Base-by-base conservation (phyloP, 2,113 vertebrate species). In the Anser brachyrhynchus region DNA sequence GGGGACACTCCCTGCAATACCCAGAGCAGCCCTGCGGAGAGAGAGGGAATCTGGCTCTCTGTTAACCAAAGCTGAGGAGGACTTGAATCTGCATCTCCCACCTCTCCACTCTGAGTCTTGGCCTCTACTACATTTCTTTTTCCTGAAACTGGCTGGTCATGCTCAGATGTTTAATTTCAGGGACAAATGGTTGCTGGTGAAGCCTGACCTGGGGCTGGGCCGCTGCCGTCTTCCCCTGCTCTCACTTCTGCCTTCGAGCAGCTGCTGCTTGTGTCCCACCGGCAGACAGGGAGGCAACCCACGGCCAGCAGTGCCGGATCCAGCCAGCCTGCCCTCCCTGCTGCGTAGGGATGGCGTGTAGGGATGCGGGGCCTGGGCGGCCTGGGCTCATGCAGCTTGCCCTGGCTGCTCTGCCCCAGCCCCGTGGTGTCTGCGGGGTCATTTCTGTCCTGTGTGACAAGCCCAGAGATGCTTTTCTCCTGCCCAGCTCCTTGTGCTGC, bases 401-500 rank as follows among this genome's bases (percentile, higher is more conserved):
- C 46, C 46, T 49, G 46, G 46, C 33, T 89, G 66, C 74, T 61
- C 51, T 71, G 73, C 22, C 65, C 35, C 33, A 17, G 57, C 41
- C 46, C 23, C 35, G 64, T 26, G 18, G 64, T 41, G 37, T 52
- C 62, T 49, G 39, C 9, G 2, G 70, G 13, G 61, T 33, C 65
- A 43, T 65, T 84, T 81, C 70, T 75, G 2, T 9, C n/a, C 44
- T 29, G n/a, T 33, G 76, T 43, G 37, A 59, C n/a, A 52, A 54
- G 41, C 25, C 41, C 35, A 11, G 41, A 76, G n/a, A 31, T 33
- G 80, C 46, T 25, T 19, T 21, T 59, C 41, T 58, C 51, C 55
- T 65, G 44, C 49, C 10, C 26, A n/a, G 55, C 11, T 65, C 39
- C 18, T 83, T 21, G 2, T 0, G 1, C 67, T 2, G 0, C 6